Evolutionary conservation across 2,888 invertebrate species (phyloP).

Genomic region (Hirtodrosophila histrioides): DNA sequence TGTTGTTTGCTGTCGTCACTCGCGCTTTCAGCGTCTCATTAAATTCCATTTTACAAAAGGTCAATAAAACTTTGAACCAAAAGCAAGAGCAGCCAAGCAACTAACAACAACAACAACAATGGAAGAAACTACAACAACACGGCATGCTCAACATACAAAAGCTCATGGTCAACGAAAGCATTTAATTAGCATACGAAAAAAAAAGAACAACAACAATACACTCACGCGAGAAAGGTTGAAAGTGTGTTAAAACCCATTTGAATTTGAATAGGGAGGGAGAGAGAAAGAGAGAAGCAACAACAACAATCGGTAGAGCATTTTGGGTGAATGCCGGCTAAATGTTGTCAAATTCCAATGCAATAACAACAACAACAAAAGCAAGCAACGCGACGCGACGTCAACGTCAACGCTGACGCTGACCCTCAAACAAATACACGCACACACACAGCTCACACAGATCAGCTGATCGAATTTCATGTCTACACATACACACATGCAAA

Average conservation of each 20-base stretch:
- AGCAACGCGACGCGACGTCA: conserved; percentile 17
- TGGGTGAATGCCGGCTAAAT: conserved; percentile 42
- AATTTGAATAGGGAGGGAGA: conserved; percentile 47
- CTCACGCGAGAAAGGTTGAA: conserved; percentile 56
- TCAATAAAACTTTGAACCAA: conserved; percentile 72
- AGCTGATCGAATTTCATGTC: conserved; percentile 74
- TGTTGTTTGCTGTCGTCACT: conserved; percentile 43
- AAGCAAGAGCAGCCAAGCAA: neutral
- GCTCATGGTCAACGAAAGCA: conserved; percentile 80
- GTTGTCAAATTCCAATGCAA: conserved; percentile 43
- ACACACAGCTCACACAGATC: conserved; percentile 38
- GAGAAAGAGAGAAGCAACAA: conserved; percentile 19
- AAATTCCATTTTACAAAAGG: conserved; percentile 65
- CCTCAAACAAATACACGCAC: conserved; percentile 66
- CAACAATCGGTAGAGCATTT: conserved; percentile 21
- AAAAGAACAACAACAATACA: conserved; percentile 24
- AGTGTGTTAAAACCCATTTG: conserved; percentile 48
- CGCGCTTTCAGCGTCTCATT: conserved; percentile 51
- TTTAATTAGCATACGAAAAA: conserved; percentile 71
- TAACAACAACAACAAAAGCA: conserved; percentile 21
- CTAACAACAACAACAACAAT: conserved; percentile 25
- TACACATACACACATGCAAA: conserved; percentile 17
- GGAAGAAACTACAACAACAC: conserved; percentile 34
- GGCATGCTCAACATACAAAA: conserved; percentile 38
- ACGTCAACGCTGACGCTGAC: conserved; percentile 56